These are phyloP conservation scores for Stenchaetothrips biformis DNA, from an alignment of 2,888 invertebrate species.

Conservation along the genomic window DNA sequence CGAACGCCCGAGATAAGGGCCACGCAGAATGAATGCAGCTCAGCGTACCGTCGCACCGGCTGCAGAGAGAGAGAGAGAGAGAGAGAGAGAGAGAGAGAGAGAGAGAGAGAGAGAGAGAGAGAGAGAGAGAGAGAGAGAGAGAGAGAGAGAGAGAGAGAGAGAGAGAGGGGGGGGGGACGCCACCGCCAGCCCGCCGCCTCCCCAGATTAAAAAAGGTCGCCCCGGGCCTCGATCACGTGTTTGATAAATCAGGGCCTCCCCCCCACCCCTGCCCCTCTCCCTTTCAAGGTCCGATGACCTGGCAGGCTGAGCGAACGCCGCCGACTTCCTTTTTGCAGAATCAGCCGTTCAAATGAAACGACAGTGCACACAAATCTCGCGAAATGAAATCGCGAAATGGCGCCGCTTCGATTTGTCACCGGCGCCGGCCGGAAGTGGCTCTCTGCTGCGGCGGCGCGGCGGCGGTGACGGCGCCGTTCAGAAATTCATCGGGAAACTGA, in stretches of 20 bases:
- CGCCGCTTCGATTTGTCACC: too few relatives aligned
- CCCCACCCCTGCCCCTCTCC: neutral
- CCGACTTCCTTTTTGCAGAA: neutral
- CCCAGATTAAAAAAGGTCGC: constrained; percentile 8
- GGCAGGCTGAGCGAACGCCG: neutral
- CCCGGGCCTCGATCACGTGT: constrained; percentile 9
- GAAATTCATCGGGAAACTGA: too few relatives aligned
- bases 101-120: too few relatives aligned
- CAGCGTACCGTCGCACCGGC: neutral
- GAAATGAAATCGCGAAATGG: too few relatives aligned
- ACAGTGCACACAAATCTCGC: too few relatives aligned
- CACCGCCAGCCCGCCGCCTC: neutral
- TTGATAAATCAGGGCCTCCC: constrained; percentile 12
- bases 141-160: too few relatives aligned
- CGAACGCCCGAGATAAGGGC: neutral
- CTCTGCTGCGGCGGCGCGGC: too few relatives aligned
- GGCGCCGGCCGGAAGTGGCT: too few relatives aligned
- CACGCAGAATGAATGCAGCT: neutral
- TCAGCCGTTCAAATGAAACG: neutral
- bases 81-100: too few relatives aligned
- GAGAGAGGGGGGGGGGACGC: neutral
- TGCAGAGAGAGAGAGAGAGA: neutral
- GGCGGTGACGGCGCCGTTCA: too few relatives aligned
- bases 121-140: too few relatives aligned
- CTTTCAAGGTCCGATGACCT: neutral